Percentiles rank a stretch among this genome's conserved stretches.
Evolutionary conservation across 1,140 invertebrate species (phyloP).

Genomic region (Heliconius hewitsoni): DNA sequence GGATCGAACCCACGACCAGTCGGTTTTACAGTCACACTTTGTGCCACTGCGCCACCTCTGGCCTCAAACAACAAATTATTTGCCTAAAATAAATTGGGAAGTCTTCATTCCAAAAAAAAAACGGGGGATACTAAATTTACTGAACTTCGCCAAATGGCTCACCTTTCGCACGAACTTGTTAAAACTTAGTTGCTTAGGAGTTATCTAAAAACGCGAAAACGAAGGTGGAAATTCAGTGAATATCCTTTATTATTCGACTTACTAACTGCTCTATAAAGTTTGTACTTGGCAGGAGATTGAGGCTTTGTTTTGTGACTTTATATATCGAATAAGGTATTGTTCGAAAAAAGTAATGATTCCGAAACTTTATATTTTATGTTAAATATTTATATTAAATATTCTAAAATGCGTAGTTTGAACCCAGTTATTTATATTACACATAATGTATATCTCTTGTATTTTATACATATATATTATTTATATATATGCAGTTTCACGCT

Average conservation of each 20-base stretch:
- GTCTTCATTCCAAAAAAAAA: neutral
- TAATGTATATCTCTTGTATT: no score
- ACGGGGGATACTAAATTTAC: conserved; percentile 1
- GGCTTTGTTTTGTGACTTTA: neutral
- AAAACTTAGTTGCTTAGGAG: conserved; percentile 32
- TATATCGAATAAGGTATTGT: neutral
- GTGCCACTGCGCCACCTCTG: no score
- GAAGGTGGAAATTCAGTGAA: conserved; percentile 21
- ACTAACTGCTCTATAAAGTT: conserved; percentile 15
- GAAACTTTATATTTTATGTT: neutral
- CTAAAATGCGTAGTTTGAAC: no score
- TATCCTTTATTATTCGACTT: conserved; percentile 21
- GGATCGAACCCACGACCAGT: no score
- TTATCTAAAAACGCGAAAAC: conserved; percentile 26
- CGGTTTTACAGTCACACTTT: no score
- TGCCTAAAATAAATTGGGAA: neutral
- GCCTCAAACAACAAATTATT: neutral
- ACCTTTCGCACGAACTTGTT: conserved; percentile 32
- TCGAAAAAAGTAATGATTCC: neutral
- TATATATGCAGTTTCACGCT: no score
- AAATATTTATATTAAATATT: no score
- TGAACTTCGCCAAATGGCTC: conserved; percentile 24
- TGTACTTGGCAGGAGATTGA: neutral
- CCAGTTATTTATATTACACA: no score
- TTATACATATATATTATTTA: no score